Evolutionary conservation across 64 coral and sea anemone genomes (phyloP).

Genomic region (Montipora efflorescens): DNA sequence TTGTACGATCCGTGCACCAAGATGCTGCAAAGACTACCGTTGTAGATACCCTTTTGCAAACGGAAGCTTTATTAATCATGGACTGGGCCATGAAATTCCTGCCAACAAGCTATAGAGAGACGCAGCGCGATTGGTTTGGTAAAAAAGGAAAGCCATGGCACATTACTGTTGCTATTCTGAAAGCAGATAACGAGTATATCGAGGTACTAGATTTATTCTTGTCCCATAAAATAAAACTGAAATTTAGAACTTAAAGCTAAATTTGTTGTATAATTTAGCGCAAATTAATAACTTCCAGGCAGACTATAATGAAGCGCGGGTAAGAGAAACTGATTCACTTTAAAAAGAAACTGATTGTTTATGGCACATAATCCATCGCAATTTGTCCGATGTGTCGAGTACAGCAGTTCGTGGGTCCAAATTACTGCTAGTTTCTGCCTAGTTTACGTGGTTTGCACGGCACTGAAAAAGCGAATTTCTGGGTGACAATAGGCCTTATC

Average conservation of each 20-base stretch:
- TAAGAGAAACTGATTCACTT: neutral
- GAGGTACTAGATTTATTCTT: neutral
- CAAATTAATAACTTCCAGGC: neutral
- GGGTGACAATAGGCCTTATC: too few relatives aligned
- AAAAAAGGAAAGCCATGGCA: constrained; percentile 27
- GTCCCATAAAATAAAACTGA: neutral
- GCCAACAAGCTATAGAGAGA: constrained; percentile 19
- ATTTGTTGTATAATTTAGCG: neutral
- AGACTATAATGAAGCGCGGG: neutral
- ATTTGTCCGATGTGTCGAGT: neutral
- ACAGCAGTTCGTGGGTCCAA: too few relatives aligned
- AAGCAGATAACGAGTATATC: neutral
- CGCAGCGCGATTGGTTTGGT: constrained; percentile 31
- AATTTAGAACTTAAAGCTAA: neutral
- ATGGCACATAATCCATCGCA: too few relatives aligned
- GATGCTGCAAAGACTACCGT: constrained; percentile 25
- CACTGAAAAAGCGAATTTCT: too few relatives aligned
- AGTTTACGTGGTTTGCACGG: too few relatives aligned
- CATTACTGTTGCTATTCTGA: neutral
- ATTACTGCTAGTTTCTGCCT: too few relatives aligned
- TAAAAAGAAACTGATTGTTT: too few relatives aligned
- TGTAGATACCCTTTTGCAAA: neutral
- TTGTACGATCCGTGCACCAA: constrained; percentile 10
- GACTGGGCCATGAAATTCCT: constrained; percentile 40
- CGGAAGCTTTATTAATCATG: neutral